These are phyloP conservation scores for Ispidina lecontei DNA, from an alignment of 2,797 vertebrate genomes.

Conservation along the genomic window DNA sequence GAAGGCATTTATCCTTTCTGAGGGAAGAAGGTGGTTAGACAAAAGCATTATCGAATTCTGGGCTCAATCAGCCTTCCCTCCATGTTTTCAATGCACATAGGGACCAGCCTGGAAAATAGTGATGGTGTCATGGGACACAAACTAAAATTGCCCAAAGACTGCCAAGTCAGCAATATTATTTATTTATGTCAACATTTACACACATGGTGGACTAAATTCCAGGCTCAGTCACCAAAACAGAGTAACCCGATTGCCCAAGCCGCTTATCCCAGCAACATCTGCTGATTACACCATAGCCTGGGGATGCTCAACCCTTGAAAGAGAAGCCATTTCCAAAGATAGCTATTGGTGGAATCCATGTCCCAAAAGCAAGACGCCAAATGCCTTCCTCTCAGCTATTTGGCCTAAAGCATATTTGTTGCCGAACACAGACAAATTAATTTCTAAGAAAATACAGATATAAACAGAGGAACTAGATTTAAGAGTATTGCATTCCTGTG, in stretches of 20 bases:
- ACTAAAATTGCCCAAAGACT: neutral
- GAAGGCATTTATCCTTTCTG: neutral
- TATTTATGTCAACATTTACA: neutral
- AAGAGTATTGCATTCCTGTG: neutral
- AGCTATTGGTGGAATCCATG: neutral
- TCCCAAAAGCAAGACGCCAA: neutral
- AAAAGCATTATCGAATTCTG: neutral
- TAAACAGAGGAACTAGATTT: neutral
- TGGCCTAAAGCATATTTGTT: neutral
- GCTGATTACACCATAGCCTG: rapidly evolving
- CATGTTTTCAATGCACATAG: rapidly evolving
- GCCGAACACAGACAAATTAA: neutral
- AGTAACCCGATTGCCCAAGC: neutral
- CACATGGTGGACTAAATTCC: neutral
- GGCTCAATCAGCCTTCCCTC: neutral
- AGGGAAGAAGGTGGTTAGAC: neutral
- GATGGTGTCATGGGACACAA: rapidly evolving
- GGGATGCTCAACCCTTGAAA: neutral
- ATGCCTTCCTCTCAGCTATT: neutral
- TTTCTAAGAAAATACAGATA: neutral
- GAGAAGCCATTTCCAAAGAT: rapidly evolving
- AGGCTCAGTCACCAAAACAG: neutral
- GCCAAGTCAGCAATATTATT: neutral
- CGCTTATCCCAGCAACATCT: neutral
- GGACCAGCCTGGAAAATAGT: neutral